phyloP scores from a whole-genome alignment of 2,888 invertebrate genomes.

The Cremastobaeus sp. region DNA sequence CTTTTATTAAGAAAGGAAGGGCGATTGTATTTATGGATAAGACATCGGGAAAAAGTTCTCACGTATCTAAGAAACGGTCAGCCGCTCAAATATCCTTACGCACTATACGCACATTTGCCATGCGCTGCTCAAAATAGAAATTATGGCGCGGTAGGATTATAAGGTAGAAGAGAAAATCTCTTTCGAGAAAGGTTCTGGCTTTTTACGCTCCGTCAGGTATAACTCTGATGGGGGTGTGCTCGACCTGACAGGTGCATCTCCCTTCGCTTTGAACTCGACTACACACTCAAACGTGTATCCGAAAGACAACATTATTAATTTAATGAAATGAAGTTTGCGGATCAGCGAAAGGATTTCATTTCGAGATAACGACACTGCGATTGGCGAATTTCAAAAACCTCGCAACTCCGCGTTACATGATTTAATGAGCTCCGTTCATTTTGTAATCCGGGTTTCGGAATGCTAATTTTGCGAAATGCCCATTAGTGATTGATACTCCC shows the following conservation, averaged over 20 bases:
- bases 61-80: conserved; percentile 46
- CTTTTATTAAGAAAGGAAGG: conserved; percentile 14
- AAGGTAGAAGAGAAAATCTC: conserved; percentile 63
- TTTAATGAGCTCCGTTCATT: conserved; percentile 12
- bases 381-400: conserved; percentile 6
- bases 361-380: too few relatives aligned
- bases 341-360: conserved; percentile 13
- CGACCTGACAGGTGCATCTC: conserved; percentile 72
- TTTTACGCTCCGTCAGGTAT: conserved; percentile 66
- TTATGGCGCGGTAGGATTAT: conserved; percentile 60
- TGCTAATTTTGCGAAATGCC: conserved; percentile 21
- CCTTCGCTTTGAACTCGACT: conserved; percentile 17
- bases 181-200: conserved; percentile 65
- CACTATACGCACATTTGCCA: conserved; percentile 31
- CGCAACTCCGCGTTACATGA: not conserved
- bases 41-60: conserved; percentile 50
- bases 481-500: conserved; percentile 24
- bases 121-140: conserved; percentile 50
- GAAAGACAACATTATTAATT: conserved; percentile 34
- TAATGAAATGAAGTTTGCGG: conserved; percentile 1
- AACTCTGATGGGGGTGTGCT: conserved; percentile 69
- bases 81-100: conserved; percentile 54
- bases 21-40: conserved; percentile 37
- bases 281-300: conserved; percentile 1
- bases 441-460: conserved; percentile 17